These are phyloP conservation scores for Cyprinodon variegatus DNA, from an alignment of 2,113 vertebrate species.

Conservation along the genomic window DNA sequence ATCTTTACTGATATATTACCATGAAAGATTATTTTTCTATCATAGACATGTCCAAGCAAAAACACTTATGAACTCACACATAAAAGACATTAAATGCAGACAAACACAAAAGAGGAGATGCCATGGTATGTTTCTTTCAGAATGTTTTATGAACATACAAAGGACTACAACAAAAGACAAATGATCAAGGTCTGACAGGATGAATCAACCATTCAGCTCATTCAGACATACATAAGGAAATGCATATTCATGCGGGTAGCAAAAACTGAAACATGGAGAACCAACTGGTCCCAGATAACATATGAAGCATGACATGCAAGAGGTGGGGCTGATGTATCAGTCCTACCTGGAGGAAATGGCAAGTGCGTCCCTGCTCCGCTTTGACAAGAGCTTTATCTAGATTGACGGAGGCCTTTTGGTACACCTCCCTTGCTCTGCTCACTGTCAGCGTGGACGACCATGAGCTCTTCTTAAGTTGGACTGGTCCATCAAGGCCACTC, in stretches of 20 bases:
- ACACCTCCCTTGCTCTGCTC: conserved; percentile 93
- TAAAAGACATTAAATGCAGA: conserved; percentile 9
- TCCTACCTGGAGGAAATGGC: conserved; percentile 96
- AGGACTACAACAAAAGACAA: conserved; percentile 5
- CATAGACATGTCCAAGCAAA: not conserved
- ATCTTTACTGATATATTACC: too few species aligned
- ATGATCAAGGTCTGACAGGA: conserved; percentile 21
- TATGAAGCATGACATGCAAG: conserved; percentile 39
- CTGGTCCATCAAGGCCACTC: conserved; percentile 70
- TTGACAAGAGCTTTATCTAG: conserved; percentile 95
- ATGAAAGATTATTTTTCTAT: too few species aligned
- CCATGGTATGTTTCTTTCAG: conserved; percentile 12
- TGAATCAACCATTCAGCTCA: conserved; percentile 3
- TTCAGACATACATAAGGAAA: conserved; percentile 15
- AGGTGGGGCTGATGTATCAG: conserved; percentile 26
- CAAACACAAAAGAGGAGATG: conserved; percentile 21
- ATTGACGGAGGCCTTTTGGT: conserved; percentile 94
- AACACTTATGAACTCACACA: conserved; percentile 14
- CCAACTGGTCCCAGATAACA: conserved; percentile 20
- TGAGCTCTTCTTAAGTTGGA: conserved; percentile 92
- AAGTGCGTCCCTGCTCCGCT: conserved; percentile 94
- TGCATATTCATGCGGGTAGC: conserved; percentile 11
- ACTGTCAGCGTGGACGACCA: conserved; percentile 97
- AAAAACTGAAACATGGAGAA: conserved; percentile 21
- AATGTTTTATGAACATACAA: conserved; percentile 26